These are phyloP conservation scores for Tamias sibiricus DNA, from an alignment of 2,113 vertebrate species.

Conservation along the genomic window DNA sequence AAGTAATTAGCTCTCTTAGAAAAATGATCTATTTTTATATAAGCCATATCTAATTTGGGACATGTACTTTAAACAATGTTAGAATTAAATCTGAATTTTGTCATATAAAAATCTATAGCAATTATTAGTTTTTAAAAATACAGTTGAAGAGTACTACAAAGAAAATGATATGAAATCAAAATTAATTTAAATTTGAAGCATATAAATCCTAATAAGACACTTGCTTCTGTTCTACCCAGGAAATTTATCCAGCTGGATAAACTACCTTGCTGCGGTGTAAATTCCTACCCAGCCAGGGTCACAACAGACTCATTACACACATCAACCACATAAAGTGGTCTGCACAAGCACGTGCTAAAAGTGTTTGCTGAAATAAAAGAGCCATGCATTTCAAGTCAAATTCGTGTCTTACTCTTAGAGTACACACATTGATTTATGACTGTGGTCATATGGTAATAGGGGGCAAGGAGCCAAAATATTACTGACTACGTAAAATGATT, in stretches of 20 bases:
- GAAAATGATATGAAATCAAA: constrained; percentile 73
- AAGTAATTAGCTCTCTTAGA: constrained; percentile 79
- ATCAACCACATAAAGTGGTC: neutral
- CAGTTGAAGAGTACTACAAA: constrained; percentile 34
- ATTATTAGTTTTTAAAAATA: constrained; percentile 76
- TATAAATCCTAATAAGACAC: constrained; percentile 33
- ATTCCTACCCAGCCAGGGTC: neutral
- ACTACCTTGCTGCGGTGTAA: neutral
- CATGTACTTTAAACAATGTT: constrained; percentile 77
- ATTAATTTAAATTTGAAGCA: constrained; percentile 4
- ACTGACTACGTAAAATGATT: constrained; percentile 25
- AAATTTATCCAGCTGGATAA: neutral
- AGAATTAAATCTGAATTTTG: constrained; percentile 78
- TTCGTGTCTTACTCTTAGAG: neutral
- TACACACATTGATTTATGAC: neutral
- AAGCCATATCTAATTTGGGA: constrained; percentile 80
- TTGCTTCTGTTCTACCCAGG: neutral
- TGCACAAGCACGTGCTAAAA: neutral
- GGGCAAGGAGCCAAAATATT: neutral
- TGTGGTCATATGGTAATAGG: neutral
- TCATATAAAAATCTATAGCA: constrained; percentile 72
- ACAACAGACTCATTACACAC: neutral
- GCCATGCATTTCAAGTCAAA: neutral
- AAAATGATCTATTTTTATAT: constrained; percentile 77
- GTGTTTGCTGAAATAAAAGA: neutral